phyloP scores from a whole-genome alignment of 2,888 invertebrate genomes.

The Macrosoma leucophasiata region DNA sequence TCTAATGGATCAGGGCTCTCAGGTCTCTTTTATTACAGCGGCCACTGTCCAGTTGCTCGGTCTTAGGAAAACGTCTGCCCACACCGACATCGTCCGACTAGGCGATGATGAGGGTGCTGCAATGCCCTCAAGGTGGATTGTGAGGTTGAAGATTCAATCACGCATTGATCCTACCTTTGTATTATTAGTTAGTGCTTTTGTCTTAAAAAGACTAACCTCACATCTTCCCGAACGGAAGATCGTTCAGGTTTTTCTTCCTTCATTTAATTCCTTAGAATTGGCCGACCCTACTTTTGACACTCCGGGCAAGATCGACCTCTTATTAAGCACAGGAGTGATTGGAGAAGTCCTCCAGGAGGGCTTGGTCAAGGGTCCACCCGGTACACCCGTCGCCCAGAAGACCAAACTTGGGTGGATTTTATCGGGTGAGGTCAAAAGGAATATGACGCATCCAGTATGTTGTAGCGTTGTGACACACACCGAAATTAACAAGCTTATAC shows the following conservation, averaged over 20 bases:
- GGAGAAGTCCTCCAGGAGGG: constrained; percentile 21
- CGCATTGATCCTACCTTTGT: constrained; percentile 6
- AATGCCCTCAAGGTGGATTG: constrained; percentile 4
- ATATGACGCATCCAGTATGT: constrained; percentile 2
- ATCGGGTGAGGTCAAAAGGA: constrained; percentile 15
- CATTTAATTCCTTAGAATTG: background rate
- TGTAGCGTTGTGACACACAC: constrained; percentile 3
- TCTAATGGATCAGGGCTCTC: constrained; percentile 25
- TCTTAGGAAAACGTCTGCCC: constrained; percentile 10
- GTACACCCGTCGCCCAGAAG: constrained; percentile 16
- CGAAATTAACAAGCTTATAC: constrained; percentile 3
- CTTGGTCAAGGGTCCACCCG: constrained; percentile 14
- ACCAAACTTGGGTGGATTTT: constrained; percentile 26
- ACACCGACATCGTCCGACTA: constrained; percentile 4
- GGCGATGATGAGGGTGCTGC: constrained; percentile 5
- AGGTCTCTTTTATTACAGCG: constrained; percentile 27
- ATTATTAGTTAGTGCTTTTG: constrained; percentile 5
- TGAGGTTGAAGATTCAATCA: constrained; percentile 4
- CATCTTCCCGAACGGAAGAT: constrained; percentile 9
- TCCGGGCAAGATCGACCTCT: constrained; percentile 20
- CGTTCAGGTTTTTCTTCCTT: constrained; percentile 8
- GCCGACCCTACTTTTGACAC: constrained; percentile 16
- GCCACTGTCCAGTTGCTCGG: constrained; percentile 17
- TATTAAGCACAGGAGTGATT: constrained; percentile 27
- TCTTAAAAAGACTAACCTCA: constrained; percentile 7